Evolutionary conservation across 2,797 vertebrate species (phyloP), one percentile per base, ranked within the genome.

Genomic region (Meda fulgida): DNA sequence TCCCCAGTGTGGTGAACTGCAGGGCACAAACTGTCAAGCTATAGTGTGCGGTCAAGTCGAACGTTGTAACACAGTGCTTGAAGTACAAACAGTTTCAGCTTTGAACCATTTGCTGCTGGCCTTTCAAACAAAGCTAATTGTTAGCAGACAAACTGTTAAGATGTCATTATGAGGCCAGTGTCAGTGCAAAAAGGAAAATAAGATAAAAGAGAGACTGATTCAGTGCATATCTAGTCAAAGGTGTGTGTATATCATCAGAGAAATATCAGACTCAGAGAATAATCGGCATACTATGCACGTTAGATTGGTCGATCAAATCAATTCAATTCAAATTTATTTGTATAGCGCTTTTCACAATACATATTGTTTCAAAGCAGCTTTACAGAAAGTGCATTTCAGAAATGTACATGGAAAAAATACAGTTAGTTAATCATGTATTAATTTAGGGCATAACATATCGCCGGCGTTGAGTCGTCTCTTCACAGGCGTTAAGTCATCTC

Each of bases 61-160:
- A 11, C 19, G 6, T 46, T 81, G 67, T 46, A 36, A 58, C 21
- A 18, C 10, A 73, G 18, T 58, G 11, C 9, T 60, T 40, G 2
- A 67, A 67, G 21, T 36, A 84, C 51, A 84, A 63, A 43, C 19
- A 34, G 3, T 18, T 70, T 82, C 43, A 55, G 55, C 16, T 73
- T 60, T 21, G 65, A 67, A 21, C 65, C 31, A 21, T 36, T 67
- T 36, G 31, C 65, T 67, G 7, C 31, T 36, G 65, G 36, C 31
- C 14, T 34, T 67, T 36, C 31, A 9, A 5, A 67, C 65, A 31
- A 65, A 18, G n/a, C 29, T 21, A 66, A 66, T 34, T 18, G 16
- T 9, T 66, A 66, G 16, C 8, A 0, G 29, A 60, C n/a, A 26
- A 60, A 26, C 26, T 11, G 0, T 26, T 14, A 29, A 63, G 26